phyloP scores from a whole-genome alignment of 2,113 vertebrate species.

The Loxodonta africana region DNA sequence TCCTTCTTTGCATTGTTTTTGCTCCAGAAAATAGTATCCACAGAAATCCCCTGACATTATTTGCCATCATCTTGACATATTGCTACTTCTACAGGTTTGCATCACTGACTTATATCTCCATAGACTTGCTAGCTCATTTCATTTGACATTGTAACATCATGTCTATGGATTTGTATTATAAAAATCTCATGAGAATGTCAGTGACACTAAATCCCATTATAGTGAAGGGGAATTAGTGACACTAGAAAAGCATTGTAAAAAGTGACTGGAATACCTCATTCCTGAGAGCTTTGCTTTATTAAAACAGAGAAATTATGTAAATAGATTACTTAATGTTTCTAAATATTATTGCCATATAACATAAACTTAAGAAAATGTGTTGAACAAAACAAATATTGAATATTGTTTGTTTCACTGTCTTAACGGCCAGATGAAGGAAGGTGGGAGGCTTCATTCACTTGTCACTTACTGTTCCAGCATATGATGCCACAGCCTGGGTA shows the following conservation, averaged over 20 bases:
- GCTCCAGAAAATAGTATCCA: background rate
- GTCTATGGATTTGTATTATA: conserved; percentile 69
- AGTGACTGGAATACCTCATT: background rate
- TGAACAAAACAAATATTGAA: background rate
- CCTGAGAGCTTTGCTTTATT: background rate
- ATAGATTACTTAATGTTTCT: conserved; percentile 3
- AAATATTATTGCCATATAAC: background rate
- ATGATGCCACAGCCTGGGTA: too few relatives aligned
- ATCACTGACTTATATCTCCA: conserved; percentile 75
- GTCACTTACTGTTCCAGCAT: background rate
- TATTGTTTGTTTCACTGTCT: background rate
- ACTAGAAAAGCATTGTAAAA: conserved; percentile 48
- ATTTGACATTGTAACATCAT: conserved; percentile 64
- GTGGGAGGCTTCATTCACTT: background rate
- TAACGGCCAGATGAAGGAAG: background rate
- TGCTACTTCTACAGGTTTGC: conserved; percentile 60
- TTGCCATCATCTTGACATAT: conserved; percentile 75
- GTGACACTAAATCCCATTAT: conserved; percentile 23
- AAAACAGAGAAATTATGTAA: conserved; percentile 32
- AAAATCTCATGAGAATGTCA: conserved; percentile 73
- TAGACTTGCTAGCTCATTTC: conserved; percentile 75
- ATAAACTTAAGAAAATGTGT: background rate
- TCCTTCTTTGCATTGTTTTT: conserved; percentile 54
- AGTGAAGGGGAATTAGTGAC: conserved; percentile 54
- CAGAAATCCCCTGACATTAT: conserved; percentile 61